A percentile compares a stretch with the other conserved stretches of the same genome.
Conservation (phyloP, 1,140 invertebrate genomes). For the Onthophagus taurus region DNA sequence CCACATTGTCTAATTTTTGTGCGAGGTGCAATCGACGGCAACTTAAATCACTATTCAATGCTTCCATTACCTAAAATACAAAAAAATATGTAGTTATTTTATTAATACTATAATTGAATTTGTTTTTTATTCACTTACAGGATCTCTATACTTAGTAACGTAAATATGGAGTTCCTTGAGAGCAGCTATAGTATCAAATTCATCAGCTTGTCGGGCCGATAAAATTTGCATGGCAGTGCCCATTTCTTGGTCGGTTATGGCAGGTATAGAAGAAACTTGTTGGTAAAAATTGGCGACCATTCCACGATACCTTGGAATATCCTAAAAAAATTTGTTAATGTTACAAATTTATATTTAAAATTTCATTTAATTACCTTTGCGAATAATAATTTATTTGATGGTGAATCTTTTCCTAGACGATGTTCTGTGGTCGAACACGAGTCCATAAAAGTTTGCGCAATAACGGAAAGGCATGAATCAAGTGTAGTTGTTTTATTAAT, state of each 20-base stretch:
- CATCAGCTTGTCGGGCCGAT: constrained; percentile 74
- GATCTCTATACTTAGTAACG: constrained; percentile 86
- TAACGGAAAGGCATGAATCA: constrained; percentile 86
- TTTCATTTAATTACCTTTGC: constrained; percentile 55
- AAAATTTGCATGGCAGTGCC: constrained; percentile 85
- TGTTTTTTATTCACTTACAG: constrained; percentile 51
- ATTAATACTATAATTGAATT: constrained; percentile 1
- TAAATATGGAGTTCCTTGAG: constrained; percentile 91
- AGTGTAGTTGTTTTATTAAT: constrained; percentile 87
- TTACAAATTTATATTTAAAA: constrained; percentile 3
- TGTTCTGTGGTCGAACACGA: constrained; percentile 84
- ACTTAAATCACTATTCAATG: constrained; percentile 68
- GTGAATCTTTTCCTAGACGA: constrained; percentile 85
- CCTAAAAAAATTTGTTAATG: constrained; percentile 35
- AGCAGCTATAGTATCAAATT: constrained; percentile 83
- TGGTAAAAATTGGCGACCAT: constrained; percentile 82
- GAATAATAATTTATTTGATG: constrained; percentile 89
- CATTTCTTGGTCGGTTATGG: constrained; percentile 87
- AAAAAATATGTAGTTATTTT: not conserved
- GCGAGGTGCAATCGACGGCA: constrained; percentile 82
- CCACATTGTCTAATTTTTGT: constrained; percentile 81
- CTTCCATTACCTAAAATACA: constrained; percentile 55
- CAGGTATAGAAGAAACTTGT: constrained; percentile 72
- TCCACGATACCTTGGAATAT: constrained; percentile 80
- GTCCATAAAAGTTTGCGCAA: constrained; percentile 96